Base-by-base conservation (phyloP, 1,140 invertebrate species). In the Lepidurus couesii region DNA sequence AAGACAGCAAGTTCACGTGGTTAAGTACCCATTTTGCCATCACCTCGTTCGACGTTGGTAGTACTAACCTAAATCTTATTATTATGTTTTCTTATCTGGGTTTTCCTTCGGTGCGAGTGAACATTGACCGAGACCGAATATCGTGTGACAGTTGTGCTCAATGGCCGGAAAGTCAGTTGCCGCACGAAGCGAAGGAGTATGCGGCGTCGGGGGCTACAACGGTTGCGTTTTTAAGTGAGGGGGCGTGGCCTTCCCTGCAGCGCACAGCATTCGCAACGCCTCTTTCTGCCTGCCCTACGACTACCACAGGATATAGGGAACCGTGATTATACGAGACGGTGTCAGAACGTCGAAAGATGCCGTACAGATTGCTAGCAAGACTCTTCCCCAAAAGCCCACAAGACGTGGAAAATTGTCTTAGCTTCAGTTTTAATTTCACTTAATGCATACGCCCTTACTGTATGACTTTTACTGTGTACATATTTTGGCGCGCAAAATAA, bases 121-220 rank as follows among this genome's bases (percentile, higher is more conserved):
- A 65, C 53, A 65, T 21, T 65, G 53, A 65, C 53, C 53, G 53
- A 7, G 53, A 65, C 53, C 21, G 53, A 65, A 65, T 9, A 65
- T 65, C 53, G 53, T 65, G 53, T 65, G 53, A 65, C 53, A 65
- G 53, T 65, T 65, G 53, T 65, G n/a, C 53, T 21, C 53, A 65
- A 65, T 65, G 53, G 53, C 53, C 53, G 53, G 53, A 65, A 65
- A 65, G 53, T 65, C 53, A 65, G 53, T 65, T 65, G 53, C 53
- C 53, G 53, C 53, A 65, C 53, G 53, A 65, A 65, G 53, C 21
- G 34, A 34, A 13, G 53, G 53, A n/a, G 13, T 65, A 65, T 65
- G n/a, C 53, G 53, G 53, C 53, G 21, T 21, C 16, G 53, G 53
- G 47, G 21, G 16, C 6, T 65, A 65, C 16, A 65, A 65, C 53